Conservation (phyloP, 2,113 vertebrate species). For the Leptobrachium leishanense region DNA sequence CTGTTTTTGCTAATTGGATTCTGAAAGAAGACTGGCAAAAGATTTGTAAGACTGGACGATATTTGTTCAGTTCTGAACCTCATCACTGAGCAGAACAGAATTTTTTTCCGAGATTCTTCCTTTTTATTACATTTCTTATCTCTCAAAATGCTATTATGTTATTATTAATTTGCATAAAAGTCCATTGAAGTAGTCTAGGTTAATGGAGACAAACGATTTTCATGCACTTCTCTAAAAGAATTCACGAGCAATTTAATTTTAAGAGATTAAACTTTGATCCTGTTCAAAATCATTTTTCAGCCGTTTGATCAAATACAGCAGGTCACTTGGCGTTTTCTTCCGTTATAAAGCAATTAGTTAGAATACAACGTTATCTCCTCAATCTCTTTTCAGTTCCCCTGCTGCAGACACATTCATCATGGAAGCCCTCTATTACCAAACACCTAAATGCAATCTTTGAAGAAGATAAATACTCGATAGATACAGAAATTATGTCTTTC, state of each 20-base stretch:
- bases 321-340: conserved; percentile 33
- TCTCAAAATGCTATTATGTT: conserved; percentile 13
- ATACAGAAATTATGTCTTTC: conserved; percentile 39
- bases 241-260: conserved; percentile 59
- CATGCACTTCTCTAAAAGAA: conserved; percentile 54
- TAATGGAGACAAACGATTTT: conserved; percentile 64
- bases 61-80: conserved; percentile 1
- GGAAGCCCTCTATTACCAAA: conserved; percentile 25
- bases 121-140: conserved; percentile 52
- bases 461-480: conserved; percentile 43
- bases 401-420: conserved; percentile 33
- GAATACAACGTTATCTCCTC: conserved; percentile 22
- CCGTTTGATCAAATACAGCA: conserved; percentile 55
- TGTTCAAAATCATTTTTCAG: conserved; percentile 58
- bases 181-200: conserved; percentile 54
- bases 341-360: conserved; percentile 5
- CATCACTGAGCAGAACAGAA: conserved; percentile 11
- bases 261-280: conserved; percentile 62
- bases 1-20: conserved; percentile 35
- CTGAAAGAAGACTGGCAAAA: conserved; percentile 3
- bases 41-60: conserved; percentile 3
- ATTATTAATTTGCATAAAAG: conserved; percentile 58
- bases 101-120: not conserved
- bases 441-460: conserved; percentile 41
- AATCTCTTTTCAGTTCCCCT: conserved; percentile 29